Percentiles rank a stretch among this genome's conserved stretches.
phyloP scores from a whole-genome alignment of 2,797 vertebrate species.

The Coluber constrictor region DNA sequence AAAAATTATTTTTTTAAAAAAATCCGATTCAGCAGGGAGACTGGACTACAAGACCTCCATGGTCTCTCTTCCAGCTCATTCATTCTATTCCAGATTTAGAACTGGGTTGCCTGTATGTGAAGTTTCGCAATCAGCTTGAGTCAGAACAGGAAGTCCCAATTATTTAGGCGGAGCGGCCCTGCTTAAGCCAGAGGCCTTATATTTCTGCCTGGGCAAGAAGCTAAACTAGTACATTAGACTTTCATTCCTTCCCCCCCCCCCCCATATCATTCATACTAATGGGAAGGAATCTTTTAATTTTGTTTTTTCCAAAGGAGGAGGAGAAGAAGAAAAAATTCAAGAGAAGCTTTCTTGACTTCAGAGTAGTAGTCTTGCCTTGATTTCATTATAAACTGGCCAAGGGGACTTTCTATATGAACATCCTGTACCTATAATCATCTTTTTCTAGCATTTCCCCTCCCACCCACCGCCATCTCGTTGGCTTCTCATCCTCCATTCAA shows the following conservation, averaged over 20 bases:
- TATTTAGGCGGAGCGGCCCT: not conserved
- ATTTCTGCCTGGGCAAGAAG: not conserved
- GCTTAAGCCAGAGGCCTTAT: not conserved
- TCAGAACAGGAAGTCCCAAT: not conserved
- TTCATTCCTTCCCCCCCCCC: not conserved
- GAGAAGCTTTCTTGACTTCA: not conserved
- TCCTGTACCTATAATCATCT: not conserved
- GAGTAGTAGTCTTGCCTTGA: not conserved
- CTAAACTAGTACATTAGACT: not conserved
- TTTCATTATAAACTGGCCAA: not conserved
- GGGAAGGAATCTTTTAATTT: not conserved
- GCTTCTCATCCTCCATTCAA: not conserved
- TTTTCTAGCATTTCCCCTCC: not conserved
- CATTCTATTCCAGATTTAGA: not conserved
- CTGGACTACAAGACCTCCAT: too few species aligned
- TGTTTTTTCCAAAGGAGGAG: not conserved
- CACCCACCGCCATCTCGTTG: accelerated
- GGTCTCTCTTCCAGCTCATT: too few species aligned
- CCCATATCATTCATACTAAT: not conserved
- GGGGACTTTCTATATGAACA: not conserved
- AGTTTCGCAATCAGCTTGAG: not conserved
- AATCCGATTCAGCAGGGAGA: too few species aligned
- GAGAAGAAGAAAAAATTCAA: not conserved
- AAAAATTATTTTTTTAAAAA: too few species aligned
- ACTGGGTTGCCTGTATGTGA: not conserved